A percentile compares a stretch with the other conserved stretches of the same genome.
Evolutionary conservation across 2,797 vertebrate species (phyloP).

Genomic region (Phataginus tricuspis): DNA sequence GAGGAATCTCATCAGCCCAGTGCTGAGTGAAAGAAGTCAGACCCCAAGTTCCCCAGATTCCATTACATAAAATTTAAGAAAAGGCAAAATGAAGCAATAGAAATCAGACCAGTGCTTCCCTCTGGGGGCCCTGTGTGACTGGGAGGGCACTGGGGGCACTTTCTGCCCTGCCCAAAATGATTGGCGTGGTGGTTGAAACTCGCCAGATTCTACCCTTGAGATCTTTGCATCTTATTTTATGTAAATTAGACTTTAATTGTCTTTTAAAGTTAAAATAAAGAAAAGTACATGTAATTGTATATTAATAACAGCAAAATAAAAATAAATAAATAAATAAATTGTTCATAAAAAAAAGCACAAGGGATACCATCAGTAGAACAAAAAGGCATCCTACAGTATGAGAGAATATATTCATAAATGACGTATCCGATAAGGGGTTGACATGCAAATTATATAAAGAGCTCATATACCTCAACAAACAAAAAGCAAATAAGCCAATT

Average conservation of each 20-base stretch:
- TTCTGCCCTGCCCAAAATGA: background rate
- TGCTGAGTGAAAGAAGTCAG: accelerated
- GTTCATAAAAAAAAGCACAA: too few species aligned
- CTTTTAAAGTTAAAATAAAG: background rate
- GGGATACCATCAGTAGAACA: too few species aligned
- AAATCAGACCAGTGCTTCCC: background rate
- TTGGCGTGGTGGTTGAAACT: background rate
- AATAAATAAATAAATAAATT: too few species aligned
- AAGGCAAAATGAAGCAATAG: background rate
- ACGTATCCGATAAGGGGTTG: too few species aligned
- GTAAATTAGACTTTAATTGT: background rate
- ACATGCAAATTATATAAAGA: too few species aligned
- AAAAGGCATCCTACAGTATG: too few species aligned
- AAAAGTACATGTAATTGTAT: background rate
- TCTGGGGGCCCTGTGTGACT: accelerated
- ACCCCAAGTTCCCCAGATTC: accelerated
- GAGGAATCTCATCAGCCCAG: accelerated
- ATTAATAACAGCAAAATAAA: too few species aligned
- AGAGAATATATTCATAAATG: too few species aligned
- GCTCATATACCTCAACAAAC: too few species aligned
- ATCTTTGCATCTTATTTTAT: background rate
- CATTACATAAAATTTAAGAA: accelerated
- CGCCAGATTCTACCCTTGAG: too few species aligned
- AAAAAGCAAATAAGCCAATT: too few species aligned
- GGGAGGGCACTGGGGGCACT: background rate